phyloP scores from a whole-genome alignment of 2,888 invertebrate species.

The Enchytraeus crypticus region DNA sequence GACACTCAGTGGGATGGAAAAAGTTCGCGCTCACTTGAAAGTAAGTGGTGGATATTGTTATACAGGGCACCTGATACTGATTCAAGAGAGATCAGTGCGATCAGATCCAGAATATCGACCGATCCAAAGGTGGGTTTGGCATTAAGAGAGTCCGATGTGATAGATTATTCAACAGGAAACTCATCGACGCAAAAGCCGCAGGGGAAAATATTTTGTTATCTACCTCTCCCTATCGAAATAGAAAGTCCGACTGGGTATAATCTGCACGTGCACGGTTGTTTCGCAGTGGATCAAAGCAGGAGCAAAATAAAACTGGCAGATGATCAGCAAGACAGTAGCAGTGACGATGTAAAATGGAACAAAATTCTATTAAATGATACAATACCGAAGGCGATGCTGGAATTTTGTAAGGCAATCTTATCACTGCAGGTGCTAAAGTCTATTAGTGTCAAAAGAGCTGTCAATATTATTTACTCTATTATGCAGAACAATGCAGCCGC shows the following conservation, averaged over 20 bases:
- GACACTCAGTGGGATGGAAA: no score
- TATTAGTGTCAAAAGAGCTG: no score
- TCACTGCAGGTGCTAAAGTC: no score
- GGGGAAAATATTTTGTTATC: slow-evolving; percentile 5
- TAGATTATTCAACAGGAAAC: not conserved
- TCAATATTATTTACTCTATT: no score
- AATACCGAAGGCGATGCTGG: no score
- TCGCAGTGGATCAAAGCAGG: not conserved
- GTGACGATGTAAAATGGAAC: no score
- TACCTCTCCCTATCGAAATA: not conserved
- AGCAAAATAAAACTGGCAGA: not conserved
- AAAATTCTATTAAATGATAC: no score
- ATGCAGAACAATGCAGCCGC: no score
- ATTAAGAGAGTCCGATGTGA: not conserved
- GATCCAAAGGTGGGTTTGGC: not conserved
- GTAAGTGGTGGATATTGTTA: not conserved
- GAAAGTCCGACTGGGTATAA: not conserved
- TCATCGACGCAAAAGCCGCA: not conserved
- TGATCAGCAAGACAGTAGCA: slow-evolving; percentile 2
- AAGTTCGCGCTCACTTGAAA: no score
- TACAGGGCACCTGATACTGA: not conserved
- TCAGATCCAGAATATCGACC: not conserved
- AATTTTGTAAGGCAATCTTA: no score
- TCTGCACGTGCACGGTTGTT: not conserved
- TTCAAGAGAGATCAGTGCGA: not conserved